Percentiles rank a stretch among this genome's conserved stretches.
Conservation (phyloP, 2,888 invertebrate species). For the Dexiosoma caninum region DNA sequence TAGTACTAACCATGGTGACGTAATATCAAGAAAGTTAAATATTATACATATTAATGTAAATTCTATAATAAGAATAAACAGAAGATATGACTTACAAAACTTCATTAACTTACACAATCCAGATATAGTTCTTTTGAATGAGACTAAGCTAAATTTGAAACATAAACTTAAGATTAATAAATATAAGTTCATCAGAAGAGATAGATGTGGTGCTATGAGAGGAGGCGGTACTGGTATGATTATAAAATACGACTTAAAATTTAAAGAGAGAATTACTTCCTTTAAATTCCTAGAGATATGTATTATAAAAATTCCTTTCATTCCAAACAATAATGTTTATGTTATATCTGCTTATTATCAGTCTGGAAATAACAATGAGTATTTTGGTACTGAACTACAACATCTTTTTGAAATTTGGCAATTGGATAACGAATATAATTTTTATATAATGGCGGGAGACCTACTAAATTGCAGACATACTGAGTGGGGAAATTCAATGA, state of each 20-base stretch:
- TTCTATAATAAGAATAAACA: too few relatives aligned
- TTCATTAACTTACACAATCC: not conserved
- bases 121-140: not conserved
- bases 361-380: not conserved
- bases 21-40: not conserved
- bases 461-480: not conserved
- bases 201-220: constrained; percentile 3
- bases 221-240: constrained; percentile 1
- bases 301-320: constrained; percentile 7
- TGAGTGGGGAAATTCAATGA: not conserved
- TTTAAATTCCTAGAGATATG: not conserved
- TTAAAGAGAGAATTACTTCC: not conserved
- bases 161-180: constrained; percentile 3
- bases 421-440: not conserved
- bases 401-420: not conserved
- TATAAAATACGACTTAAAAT: not conserved
- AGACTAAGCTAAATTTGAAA: not conserved
- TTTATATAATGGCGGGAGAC: constrained; percentile 4
- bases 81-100: constrained; percentile 12
- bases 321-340: not conserved
- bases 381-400: not conserved
- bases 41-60: constrained; percentile 13
- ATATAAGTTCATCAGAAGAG: constrained; percentile 14
- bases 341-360: constrained; percentile 17
- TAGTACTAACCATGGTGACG: too few relatives aligned